These are phyloP conservation scores for Ailuropoda melanoleuca DNA, from an alignment of 2,113 vertebrate species.

Conservation along the genomic window DNA sequence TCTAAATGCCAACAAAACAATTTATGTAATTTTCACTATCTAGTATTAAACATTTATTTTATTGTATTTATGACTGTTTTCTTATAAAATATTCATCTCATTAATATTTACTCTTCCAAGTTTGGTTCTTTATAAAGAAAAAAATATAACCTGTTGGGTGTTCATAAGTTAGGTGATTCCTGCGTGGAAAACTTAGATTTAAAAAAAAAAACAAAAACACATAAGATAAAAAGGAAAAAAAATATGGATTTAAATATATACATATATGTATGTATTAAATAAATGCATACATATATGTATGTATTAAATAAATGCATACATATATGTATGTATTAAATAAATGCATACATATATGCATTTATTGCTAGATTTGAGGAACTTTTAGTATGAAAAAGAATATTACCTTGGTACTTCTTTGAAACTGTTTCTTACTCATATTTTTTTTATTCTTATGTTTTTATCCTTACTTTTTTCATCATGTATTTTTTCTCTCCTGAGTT, in stretches of 20 bases:
- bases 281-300: background rate
- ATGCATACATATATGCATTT: background rate
- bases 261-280: no score
- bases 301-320: no score
- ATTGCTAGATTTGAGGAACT: background rate
- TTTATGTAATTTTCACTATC: background rate
- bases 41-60: conserved; percentile 27
- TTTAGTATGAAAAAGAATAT: background rate
- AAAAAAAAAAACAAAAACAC: background rate
- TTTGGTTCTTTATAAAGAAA: background rate
- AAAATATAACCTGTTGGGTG: background rate
- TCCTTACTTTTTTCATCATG: background rate
- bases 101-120: background rate
- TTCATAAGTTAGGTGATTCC: background rate
- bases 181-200: background rate
- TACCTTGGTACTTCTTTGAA: background rate
- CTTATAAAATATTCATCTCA: background rate
- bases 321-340: background rate
- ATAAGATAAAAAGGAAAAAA: background rate
- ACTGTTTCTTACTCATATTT: background rate
- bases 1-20: background rate
- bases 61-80: background rate
- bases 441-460: background rate
- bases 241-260: background rate
- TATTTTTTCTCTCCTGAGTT: background rate